Evolutionary conservation across 2,113 vertebrate species (phyloP).

Genomic region (Rhinoptilus africanus): DNA sequence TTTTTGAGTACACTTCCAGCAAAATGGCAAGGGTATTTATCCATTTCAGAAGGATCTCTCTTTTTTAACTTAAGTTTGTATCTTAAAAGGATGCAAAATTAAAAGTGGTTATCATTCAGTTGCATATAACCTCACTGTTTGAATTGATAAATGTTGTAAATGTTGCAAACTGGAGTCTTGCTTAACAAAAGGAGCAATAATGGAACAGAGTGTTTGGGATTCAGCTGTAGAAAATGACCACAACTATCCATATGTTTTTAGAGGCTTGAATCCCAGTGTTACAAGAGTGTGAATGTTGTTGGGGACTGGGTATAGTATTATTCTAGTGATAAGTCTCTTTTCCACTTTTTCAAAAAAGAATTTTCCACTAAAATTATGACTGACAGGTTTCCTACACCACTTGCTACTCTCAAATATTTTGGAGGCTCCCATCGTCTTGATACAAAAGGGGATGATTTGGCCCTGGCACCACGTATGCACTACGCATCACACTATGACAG

Average conservation of each 20-base stretch:
- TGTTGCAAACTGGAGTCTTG: not conserved
- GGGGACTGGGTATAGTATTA: not conserved
- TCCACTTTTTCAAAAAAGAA: not conserved
- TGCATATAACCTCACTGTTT: not conserved
- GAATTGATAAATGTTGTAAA: not conserved
- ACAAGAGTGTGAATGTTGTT: not conserved
- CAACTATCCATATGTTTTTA: not conserved
- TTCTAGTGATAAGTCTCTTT: not conserved
- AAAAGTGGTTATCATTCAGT: not conserved
- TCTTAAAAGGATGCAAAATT: not conserved
- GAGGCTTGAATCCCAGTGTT: not conserved
- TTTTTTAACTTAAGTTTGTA: not conserved
- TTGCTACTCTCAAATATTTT: not conserved
- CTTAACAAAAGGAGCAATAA: not conserved
- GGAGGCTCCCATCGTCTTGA: not conserved
- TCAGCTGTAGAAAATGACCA: not conserved
- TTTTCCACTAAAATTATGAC: not conserved
- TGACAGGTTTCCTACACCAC: not conserved
- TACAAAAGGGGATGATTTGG: not conserved
- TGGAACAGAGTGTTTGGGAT: not conserved
- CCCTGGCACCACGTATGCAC: not conserved
- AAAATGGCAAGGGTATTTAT: not conserved
- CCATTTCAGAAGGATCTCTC: not conserved
- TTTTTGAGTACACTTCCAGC: not conserved
- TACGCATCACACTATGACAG: not conserved